phyloP scores from a whole-genome alignment of 2,113 vertebrate genomes.

The human region DNA sequence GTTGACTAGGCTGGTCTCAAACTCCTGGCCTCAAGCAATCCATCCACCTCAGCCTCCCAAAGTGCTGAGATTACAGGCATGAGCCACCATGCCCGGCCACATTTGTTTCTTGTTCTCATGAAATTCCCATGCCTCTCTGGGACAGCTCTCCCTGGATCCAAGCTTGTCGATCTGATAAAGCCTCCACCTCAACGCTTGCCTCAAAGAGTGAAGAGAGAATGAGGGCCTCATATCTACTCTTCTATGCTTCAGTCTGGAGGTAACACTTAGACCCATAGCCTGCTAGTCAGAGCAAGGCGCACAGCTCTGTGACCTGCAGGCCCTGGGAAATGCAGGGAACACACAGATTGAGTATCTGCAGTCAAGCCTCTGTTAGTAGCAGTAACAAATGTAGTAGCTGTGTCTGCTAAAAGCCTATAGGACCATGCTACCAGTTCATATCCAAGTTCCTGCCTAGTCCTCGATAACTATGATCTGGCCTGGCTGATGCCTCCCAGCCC shows the following conservation, averaged over 20 bases:
- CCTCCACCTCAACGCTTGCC: neutral
- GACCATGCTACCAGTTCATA: neutral
- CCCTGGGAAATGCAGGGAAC: neutral
- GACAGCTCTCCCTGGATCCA: neutral
- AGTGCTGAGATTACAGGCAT: no score
- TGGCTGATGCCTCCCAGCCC: neutral
- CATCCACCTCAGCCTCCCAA: no score
- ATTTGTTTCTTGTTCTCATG: neutral
- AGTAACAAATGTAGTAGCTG: neutral
- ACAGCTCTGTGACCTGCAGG: neutral
- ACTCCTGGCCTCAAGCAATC: no score
- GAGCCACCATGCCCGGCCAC: no score
- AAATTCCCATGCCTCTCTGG: neutral
- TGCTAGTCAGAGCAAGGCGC: neutral
- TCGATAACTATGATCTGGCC: neutral
- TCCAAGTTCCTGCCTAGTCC: neutral
- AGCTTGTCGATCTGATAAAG: neutral
- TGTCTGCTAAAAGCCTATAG: neutral
- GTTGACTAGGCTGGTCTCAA: no score
- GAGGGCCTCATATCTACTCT: neutral
- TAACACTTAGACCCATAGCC: neutral
- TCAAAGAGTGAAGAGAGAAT: neutral
- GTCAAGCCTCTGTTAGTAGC: neutral
- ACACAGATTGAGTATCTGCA: neutral
- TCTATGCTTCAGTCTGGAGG: fast-evolving